Conservation (phyloP, 2,113 vertebrate genomes). For the Oncorhynchus kisutch region DNA sequence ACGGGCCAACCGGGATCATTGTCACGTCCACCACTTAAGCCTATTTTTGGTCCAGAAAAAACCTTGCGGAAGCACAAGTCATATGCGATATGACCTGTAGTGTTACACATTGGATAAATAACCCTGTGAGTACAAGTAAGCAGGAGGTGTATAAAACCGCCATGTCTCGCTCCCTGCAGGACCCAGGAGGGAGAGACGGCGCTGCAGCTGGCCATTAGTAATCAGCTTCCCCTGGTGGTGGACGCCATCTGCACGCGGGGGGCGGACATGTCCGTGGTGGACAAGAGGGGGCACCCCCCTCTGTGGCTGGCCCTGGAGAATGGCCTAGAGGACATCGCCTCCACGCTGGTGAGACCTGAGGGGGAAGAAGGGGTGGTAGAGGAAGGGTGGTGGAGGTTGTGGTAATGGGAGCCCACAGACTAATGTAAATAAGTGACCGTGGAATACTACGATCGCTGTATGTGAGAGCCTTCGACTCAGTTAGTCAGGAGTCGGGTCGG, state of each 20-base stretch:
- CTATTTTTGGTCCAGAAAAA: no score
- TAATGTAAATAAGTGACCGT: background rate
- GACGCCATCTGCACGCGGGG: conserved; percentile 96
- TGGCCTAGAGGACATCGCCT: conserved; percentile 93
- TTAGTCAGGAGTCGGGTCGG: no score
- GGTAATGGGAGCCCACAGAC: background rate
- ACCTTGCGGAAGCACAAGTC: no score
- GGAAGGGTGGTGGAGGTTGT: background rate
- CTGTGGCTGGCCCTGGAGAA: conserved; percentile 91
- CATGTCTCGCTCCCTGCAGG: conserved; percentile 60
- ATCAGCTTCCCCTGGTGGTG: conserved; percentile 94
- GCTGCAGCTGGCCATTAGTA: conserved; percentile 92
- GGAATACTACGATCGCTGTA: no score
- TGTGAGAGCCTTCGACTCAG: no score
- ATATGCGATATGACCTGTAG: no score
- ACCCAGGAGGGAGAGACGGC: conserved; percentile 93
- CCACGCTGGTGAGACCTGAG: conserved; percentile 85
- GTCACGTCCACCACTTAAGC: no score
- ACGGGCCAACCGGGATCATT: no score
- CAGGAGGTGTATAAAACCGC: no score
- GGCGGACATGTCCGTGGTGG: conserved; percentile 93
- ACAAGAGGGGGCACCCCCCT: conserved; percentile 92
- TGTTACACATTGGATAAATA: no score
- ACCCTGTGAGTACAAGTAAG: no score
- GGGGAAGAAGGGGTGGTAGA: background rate